Conservation (phyloP, 35 echinoderm and acorn worm species). For the Anneissia japonica region DNA sequence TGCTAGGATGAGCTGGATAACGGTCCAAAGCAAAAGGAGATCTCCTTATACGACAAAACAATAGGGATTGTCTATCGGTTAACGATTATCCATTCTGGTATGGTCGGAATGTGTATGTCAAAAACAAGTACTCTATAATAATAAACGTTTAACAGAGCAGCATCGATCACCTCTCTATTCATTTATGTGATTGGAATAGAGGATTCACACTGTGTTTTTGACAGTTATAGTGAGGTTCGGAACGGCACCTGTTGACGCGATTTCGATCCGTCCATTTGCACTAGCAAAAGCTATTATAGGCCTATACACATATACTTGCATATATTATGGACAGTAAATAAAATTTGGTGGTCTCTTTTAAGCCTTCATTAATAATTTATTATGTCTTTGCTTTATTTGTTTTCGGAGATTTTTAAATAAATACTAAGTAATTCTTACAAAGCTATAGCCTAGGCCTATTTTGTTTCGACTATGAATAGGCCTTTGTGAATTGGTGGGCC, state of each 20-base stretch:
- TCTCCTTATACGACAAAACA: not conserved
- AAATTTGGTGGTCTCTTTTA: not conserved
- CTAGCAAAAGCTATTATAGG: not conserved
- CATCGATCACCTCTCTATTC: not conserved
- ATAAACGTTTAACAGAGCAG: not conserved
- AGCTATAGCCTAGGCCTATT: no score
- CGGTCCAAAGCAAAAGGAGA: not conserved
- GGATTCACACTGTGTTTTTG: not conserved
- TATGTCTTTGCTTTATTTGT: not conserved
- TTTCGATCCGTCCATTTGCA: not conserved
- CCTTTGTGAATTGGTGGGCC: no score
- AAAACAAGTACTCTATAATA: not conserved
- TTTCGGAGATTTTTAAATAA: not conserved
- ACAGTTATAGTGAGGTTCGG: not conserved
- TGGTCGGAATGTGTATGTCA: not conserved
- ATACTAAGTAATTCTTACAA: no score
- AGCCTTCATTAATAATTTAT: not conserved
- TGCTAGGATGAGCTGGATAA: not conserved
- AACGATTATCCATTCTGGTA: not conserved
- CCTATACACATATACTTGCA: no score
- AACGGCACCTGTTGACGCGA: not conserved
- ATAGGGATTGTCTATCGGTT: not conserved
- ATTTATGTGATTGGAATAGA: not conserved
- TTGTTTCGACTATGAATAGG: no score
- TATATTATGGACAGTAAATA: not conserved